Evolutionary conservation across 2,113 vertebrate genomes (phyloP).

Genomic region (Telmatochromis brachygnathus): DNA sequence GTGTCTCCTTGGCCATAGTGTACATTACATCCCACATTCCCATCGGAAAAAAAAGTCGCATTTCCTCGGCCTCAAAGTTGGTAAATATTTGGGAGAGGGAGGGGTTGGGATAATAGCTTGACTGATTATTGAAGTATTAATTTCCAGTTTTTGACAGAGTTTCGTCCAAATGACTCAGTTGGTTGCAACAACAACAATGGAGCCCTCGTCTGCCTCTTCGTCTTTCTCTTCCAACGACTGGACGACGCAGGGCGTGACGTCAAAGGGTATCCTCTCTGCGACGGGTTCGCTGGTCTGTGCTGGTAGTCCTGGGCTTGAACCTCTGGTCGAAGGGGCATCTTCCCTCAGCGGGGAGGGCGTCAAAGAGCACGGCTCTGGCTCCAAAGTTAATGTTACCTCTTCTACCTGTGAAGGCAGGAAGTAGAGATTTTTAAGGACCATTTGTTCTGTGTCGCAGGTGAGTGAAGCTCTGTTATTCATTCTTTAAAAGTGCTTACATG

Average conservation of each 20-base stretch:
- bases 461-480: rapidly evolving
- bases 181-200: conserved; percentile 48
- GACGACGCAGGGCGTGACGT: conserved; percentile 84
- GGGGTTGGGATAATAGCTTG: conserved; percentile 47
- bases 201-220: conserved; percentile 66
- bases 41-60: neutral
- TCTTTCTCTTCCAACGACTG: conserved; percentile 86
- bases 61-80: conserved; percentile 12
- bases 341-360: conserved; percentile 73
- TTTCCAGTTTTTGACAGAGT: neutral
- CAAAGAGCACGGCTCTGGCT: conserved; percentile 79
- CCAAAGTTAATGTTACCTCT: conserved; percentile 84
- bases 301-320: conserved; percentile 60
- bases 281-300: conserved; percentile 24
- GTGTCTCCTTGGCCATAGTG: conserved; percentile 10
- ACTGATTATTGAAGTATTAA: conserved; percentile 61
- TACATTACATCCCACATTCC: conserved; percentile 20
- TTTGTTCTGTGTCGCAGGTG: rapidly evolving
- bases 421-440: neutral
- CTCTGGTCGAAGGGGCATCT: conserved; percentile 55
- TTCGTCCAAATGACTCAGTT: conserved; percentile 46
- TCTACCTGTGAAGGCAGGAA: conserved; percentile 64
- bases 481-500: neutral
- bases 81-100: conserved; percentile 29
- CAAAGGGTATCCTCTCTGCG: conserved; percentile 79